Percentiles rank a stretch among this genome's conserved stretches.
phyloP scores from a whole-genome alignment of 2,113 vertebrate species.

The Melanerpes formicivorus region DNA sequence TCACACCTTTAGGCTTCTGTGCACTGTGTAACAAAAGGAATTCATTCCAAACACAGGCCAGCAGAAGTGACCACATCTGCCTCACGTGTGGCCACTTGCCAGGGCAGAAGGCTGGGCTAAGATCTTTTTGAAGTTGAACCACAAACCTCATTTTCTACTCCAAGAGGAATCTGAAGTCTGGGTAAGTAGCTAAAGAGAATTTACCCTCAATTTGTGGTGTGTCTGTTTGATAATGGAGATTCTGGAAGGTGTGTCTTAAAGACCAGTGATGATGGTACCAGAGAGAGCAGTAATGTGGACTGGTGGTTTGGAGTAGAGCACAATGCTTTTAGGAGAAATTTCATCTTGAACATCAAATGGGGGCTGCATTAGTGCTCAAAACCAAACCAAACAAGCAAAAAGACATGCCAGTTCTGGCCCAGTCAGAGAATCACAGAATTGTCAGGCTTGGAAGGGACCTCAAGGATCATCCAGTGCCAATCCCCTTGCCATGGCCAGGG shows the following conservation, averaged over 20 bases:
- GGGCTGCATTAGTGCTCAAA: not conserved
- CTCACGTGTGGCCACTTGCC: not conserved
- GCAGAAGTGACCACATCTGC: not conserved
- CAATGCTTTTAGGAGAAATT: not conserved
- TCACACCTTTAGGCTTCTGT: not conserved
- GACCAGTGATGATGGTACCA: not conserved
- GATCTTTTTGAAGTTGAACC: not conserved
- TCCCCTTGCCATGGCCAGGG: too few relatives aligned
- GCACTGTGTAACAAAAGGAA: not conserved
- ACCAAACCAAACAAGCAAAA: not conserved
- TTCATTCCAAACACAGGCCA: not conserved
- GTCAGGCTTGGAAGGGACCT: too few relatives aligned
- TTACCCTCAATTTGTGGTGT: not conserved
- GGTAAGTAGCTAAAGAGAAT: not conserved
- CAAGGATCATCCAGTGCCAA: too few relatives aligned
- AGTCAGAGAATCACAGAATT: not conserved
- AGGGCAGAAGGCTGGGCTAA: not conserved
- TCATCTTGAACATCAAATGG: not conserved
- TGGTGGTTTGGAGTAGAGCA: not conserved
- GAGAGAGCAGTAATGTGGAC: not conserved
- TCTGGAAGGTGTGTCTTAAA: not conserved
- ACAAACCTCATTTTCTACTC: not conserved
- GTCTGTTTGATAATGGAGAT: not conserved
- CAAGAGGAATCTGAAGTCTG: not conserved
- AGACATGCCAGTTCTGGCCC: not conserved